Conservation (phyloP, 2,888 invertebrate genomes). For the Galeopsomyia nigrocyanea region DNA sequence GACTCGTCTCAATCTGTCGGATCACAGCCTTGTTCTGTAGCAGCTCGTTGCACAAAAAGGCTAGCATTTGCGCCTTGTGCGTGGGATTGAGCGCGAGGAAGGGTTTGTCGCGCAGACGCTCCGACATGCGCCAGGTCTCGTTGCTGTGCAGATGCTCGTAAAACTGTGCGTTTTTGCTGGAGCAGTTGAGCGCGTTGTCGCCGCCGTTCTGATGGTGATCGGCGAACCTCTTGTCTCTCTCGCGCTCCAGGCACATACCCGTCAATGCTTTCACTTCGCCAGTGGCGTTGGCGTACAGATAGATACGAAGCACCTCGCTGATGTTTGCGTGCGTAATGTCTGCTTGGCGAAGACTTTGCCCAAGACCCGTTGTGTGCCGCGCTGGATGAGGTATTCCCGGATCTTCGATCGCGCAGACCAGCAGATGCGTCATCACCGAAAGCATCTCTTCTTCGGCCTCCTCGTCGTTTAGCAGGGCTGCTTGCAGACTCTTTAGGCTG, state of each 20-base stretch:
- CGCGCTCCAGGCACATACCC: constrained; percentile 85
- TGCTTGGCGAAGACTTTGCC: constrained; percentile 89
- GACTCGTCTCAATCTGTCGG: constrained; percentile 88
- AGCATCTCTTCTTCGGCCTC: constrained; percentile 88
- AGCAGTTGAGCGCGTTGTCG: constrained; percentile 77
- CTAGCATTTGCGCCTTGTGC: constrained; percentile 89
- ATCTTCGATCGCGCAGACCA: constrained; percentile 94
- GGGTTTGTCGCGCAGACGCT: constrained; percentile 85
- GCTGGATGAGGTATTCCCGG: constrained; percentile 92
- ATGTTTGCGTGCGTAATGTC: constrained; percentile 93
- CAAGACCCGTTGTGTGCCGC: constrained; percentile 89
- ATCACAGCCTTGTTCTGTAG: constrained; percentile 92
- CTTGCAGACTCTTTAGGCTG: constrained; percentile 87
- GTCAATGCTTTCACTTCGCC: constrained; percentile 87
- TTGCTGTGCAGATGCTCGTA: constrained; percentile 84
- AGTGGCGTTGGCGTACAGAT: constrained; percentile 90
- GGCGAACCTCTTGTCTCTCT: constrained; percentile 83
- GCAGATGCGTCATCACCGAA: constrained; percentile 88
- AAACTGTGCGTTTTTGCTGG: constrained; percentile 83
- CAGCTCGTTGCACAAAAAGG: constrained; percentile 94
- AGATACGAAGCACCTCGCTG: constrained; percentile 92
- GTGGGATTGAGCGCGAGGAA: constrained; percentile 89
- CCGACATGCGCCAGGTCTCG: constrained; percentile 84
- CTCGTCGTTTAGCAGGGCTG: constrained; percentile 85
- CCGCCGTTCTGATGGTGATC: constrained; percentile 86